Base-by-base conservation (phyloP, 2,113 vertebrate genomes). In the Kryptolebias marmoratus region DNA sequence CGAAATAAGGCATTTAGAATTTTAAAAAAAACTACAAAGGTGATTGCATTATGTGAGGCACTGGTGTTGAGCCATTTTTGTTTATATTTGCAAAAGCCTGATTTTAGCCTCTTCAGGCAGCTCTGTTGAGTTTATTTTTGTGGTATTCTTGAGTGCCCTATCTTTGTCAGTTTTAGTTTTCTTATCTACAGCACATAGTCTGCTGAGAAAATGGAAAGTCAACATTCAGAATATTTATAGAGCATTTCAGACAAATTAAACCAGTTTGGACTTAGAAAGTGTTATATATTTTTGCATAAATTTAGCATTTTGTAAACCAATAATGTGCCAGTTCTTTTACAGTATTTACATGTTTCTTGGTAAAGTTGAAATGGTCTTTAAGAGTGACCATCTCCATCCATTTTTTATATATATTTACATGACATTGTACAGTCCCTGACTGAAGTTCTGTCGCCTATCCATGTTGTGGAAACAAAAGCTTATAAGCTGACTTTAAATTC, bases 61-160 rank as follows among this genome's bases (percentile, higher is more conserved):
- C 69, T 45, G 12, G 14, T 36, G 48, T 50, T 13, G 2, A 45
- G n/a, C 16, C n/a, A 1, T 31, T 36, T 57, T 32, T 32, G 1
- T 11, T 32, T 49, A 2, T 50, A n/a, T 13, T 47, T 22, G 22
- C 22, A 22, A 22, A 22, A 22, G 22, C 22, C 22, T 22, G 22
- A 22, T 22, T 22, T 22, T 9, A 36, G 36, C 50, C 50, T 45
- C 27, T 75, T 31, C 68, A 53, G 54, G 39, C 50, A 36, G 39
- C n/a, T 2, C 14, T 52, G 9, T 18, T 53, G 7, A 16, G 28
- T 49, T 32, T 52, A 22, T 50, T 58, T 65, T 64, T 18, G 42
- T 18, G 12, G 61, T 30, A 64, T 67, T 59, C 57, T 67, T 10
- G 1, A 79, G 69, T 49, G 36, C 31, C 5, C 7, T 11, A 44